A percentile compares a stretch with the other conserved stretches of the same genome.
Conservation (phyloP, 2,113 vertebrate species). For the Circaetus gallicus region DNA sequence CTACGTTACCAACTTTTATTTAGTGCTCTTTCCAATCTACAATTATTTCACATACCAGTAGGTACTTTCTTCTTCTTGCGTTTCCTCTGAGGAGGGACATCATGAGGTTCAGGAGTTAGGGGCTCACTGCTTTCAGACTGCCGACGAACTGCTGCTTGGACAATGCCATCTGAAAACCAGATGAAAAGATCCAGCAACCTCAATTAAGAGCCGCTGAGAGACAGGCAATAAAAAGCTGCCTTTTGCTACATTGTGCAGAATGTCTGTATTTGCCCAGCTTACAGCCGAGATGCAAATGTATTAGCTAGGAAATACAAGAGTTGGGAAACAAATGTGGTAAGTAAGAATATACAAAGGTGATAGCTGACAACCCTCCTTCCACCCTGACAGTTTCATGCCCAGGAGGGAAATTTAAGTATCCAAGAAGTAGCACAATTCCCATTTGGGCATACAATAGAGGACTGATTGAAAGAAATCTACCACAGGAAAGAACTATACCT, state of each 20-base stretch:
- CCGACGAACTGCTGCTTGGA: conserved; percentile 69
- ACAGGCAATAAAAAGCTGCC: background rate
- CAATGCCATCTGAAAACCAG: conserved; percentile 68
- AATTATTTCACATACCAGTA: conserved; percentile 49
- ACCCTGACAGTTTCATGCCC: background rate
- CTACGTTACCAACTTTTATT: background rate
- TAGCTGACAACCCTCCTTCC: background rate
- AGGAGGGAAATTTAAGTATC: background rate
- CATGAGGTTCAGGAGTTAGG: conserved; percentile 67
- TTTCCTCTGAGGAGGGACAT: conserved; percentile 73
- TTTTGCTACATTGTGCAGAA: background rate
- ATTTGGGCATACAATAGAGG: background rate
- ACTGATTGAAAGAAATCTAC: background rate
- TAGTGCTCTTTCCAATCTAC: background rate
- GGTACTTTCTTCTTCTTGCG: conserved; percentile 83
- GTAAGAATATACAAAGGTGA: background rate
- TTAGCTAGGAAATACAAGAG: background rate
- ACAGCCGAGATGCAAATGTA: background rate
- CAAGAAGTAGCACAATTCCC: background rate
- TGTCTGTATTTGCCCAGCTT: background rate
- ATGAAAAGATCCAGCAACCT: background rate
- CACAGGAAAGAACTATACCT: background rate
- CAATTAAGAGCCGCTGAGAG: background rate
- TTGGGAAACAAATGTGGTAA: background rate
- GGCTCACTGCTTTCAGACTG: conserved; percentile 73